Evolutionary conservation across 2,797 vertebrate species (phyloP), one percentile per base, ranked within the genome.

Genomic region (Esox masquinongy): DNA sequence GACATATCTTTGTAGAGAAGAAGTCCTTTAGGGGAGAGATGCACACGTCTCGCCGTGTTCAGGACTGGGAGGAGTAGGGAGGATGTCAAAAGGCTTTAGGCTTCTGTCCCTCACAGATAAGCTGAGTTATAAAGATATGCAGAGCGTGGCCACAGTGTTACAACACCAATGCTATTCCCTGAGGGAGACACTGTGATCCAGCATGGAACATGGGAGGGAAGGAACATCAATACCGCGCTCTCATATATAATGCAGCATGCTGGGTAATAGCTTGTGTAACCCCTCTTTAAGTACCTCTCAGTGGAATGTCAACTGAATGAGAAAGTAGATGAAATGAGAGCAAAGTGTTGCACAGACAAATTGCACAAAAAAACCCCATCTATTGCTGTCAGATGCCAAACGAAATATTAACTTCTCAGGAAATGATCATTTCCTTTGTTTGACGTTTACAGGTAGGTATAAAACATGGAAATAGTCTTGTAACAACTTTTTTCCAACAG

Each of bases 151-250:
- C 43, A 47, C 51, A 59, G 56, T 24, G 56, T 59, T 59, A 59
- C 56, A 59, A 59, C 56, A 59, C n/a, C 5, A 17, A 61, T 39
- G 43, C 66, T 63, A 43, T 39, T n/a, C 26, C 12, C 59, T 34
- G 36, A 11, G 22, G 68, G 67, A 29, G 72, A 31, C 34, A 36
- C 72, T 75, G 73, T 78, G 76, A 78, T 81, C 76, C 36, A 63
- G 70, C 74, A 9, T 26, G 2, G 68, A 8, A 36, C 70, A 56
- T 24, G 17, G 47, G 11, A 53, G 43, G 22, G 31, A 70, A 17
- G 22, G 67, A 75, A 31, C 72, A 59, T 76, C 67, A 73, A 59
- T 51, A 22, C 66, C 24, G 68, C 66, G 24, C 14, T 24, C 39
- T 74, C 76, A 74, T 75, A 22, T 39, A 74, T 68, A 77, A 73